Percentiles rank a stretch among this genome's conserved stretches.
Evolutionary conservation across 2,888 invertebrate genomes (phyloP).

Genomic region (Cremastinae sp.): DNA sequence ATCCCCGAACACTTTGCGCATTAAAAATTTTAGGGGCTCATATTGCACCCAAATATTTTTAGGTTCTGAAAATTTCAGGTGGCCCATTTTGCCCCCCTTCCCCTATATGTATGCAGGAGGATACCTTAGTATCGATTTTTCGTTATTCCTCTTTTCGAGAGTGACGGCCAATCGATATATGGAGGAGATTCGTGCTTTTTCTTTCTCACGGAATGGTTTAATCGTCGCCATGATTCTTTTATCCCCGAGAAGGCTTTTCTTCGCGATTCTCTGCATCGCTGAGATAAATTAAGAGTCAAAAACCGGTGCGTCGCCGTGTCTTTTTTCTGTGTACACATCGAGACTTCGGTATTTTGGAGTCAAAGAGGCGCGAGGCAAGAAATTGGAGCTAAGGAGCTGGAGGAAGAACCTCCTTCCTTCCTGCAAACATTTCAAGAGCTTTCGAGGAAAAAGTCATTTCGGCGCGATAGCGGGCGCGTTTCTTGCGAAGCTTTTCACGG

Average conservation of each 20-base stretch:
- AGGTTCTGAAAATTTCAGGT: too few species aligned
- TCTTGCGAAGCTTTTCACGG: conserved; percentile 44
- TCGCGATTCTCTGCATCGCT: conserved; percentile 13
- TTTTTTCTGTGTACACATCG: background rate
- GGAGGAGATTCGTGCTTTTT: conserved; percentile 55
- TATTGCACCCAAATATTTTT: too few species aligned
- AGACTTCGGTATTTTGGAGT: conserved; percentile 16
- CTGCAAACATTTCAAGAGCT: conserved; percentile 49
- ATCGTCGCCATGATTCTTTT: conserved; percentile 33
- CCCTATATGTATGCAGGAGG: too few species aligned
- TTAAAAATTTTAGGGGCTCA: too few species aligned
- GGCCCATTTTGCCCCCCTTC: too few species aligned
- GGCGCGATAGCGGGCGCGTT: conserved; percentile 65
- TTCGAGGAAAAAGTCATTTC: conserved; percentile 61
- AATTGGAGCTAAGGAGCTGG: conserved; percentile 31
- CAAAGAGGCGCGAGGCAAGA: conserved; percentile 46
- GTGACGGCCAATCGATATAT: too few species aligned
- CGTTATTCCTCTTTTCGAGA: too few species aligned
- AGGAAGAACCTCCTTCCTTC: conserved; percentile 25
- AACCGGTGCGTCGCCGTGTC: too few species aligned
- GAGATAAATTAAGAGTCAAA: conserved; percentile 49
- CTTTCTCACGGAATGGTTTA: conserved; percentile 20
- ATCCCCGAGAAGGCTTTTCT: conserved; percentile 19
- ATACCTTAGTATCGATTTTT: too few species aligned
- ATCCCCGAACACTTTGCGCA: too few species aligned